These are phyloP conservation scores for Drosophila mercatorum DNA, from an alignment of 2,888 invertebrate genomes.

Conservation along the genomic window DNA sequence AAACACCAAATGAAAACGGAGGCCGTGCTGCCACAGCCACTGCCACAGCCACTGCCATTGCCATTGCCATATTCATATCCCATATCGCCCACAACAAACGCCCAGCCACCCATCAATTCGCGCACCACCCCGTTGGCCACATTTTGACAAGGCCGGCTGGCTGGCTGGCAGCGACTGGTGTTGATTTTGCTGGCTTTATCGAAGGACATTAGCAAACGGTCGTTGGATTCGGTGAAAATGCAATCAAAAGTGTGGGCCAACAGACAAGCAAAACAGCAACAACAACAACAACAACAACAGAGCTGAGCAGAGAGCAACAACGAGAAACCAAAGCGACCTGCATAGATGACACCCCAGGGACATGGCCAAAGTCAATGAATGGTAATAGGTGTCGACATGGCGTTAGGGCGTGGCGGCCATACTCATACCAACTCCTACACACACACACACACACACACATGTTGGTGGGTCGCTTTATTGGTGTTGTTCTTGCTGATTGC, in stretches of 20 bases:
- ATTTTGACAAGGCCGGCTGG: constrained; percentile 50
- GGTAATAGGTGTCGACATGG: constrained; percentile 80
- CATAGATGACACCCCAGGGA: constrained; percentile 81
- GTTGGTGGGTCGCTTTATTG: constrained; percentile 63
- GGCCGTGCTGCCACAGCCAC: constrained; percentile 39
- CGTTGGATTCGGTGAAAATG: constrained; percentile 72
- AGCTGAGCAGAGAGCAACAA: constrained; percentile 21
- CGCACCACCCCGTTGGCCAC: constrained; percentile 28
- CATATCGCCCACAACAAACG: constrained; percentile 22
- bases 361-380: constrained; percentile 78
- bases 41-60: constrained; percentile 18
- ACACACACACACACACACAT: not conserved
- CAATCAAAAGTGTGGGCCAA: constrained; percentile 74
- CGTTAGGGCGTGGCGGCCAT: constrained; percentile 55
- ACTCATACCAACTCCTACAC: constrained; percentile 20
- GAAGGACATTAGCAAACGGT: constrained; percentile 78
- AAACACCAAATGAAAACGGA: constrained; percentile 83
- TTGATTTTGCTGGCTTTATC: constrained; percentile 78
- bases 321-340: constrained; percentile 68
- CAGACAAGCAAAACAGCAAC: constrained; percentile 44
- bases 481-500: constrained; percentile 78
- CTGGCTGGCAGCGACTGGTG: constrained; percentile 53
- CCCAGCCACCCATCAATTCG: not conserved
- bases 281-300: constrained; percentile 25
- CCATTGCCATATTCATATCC: constrained; percentile 38